These are phyloP conservation scores for Orthosia gothica DNA, from an alignment of 2,888 invertebrate genomes.

Conservation along the genomic window DNA sequence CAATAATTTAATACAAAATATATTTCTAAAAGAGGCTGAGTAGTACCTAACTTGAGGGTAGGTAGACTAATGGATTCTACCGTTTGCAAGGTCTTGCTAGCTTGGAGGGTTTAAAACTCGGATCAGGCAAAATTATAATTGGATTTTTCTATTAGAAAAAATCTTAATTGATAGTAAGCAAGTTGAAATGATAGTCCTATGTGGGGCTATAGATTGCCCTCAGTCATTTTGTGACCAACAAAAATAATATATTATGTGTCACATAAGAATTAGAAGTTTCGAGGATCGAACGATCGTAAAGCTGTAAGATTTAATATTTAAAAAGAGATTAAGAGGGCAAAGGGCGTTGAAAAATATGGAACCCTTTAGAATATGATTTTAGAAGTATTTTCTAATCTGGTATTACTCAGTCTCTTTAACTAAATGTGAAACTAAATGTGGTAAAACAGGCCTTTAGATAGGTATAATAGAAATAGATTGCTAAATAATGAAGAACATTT, in stretches of 20 bases:
- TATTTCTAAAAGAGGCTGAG: constrained; percentile 39
- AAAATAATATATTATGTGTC: background rate
- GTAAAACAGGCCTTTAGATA: constrained; percentile 60
- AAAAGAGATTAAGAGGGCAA: background rate
- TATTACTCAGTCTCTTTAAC: constrained; percentile 53
- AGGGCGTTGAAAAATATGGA: background rate
- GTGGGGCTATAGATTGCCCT: background rate
- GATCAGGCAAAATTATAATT: constrained; percentile 57
- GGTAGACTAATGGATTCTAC: no score
- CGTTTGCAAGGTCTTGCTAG: constrained; percentile 32
- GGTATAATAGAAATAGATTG: constrained; percentile 55
- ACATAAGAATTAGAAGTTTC: background rate
- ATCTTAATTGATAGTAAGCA: constrained; percentile 57
- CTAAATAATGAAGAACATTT: constrained; percentile 70
- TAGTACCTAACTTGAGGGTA: constrained; percentile 1
- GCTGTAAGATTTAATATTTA: background rate
- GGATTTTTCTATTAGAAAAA: constrained; percentile 65
- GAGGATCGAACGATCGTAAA: background rate
- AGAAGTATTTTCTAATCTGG: constrained; percentile 17
- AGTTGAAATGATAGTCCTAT: background rate
- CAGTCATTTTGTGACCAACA: background rate
- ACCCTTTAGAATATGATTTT: background rate
- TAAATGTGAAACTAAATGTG: constrained; percentile 49
- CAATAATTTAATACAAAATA: constrained; percentile 40
- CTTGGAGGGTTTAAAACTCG: constrained; percentile 17